Evolutionary conservation across 2,888 invertebrate species (phyloP).

Genomic region (Lissonota sp.): DNA sequence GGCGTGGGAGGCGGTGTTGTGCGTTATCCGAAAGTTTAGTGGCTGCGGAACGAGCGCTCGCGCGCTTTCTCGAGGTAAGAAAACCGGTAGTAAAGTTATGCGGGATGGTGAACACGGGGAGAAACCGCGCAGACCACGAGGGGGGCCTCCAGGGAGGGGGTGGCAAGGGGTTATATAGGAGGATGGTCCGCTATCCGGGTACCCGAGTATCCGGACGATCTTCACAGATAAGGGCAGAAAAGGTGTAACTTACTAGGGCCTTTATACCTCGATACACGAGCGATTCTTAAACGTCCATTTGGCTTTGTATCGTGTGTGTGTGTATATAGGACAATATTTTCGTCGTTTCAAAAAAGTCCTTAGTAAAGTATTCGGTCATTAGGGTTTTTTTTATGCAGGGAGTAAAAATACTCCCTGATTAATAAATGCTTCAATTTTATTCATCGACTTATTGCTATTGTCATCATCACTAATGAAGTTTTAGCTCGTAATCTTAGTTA

Average conservation of each 20-base stretch:
- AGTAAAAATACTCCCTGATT: too few relatives aligned
- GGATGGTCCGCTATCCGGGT: conserved; percentile 75
- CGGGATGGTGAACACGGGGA: conserved; percentile 70
- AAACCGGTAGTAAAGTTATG: conserved; percentile 83
- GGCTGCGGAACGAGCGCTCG: conserved; percentile 70
- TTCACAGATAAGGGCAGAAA: conserved; percentile 80
- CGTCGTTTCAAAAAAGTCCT: too few relatives aligned
- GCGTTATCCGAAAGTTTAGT: conserved; percentile 81
- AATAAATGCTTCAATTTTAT: too few relatives aligned
- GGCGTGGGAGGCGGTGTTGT: conserved; percentile 68
- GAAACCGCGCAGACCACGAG: conserved; percentile 51
- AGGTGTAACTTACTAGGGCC: conserved; percentile 83
- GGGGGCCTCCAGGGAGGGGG: conserved; percentile 37
- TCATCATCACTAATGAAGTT: too few relatives aligned
- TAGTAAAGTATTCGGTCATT: too few relatives aligned
- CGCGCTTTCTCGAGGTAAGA: conserved; percentile 71
- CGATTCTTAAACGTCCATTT: conserved; percentile 38
- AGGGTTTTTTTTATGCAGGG: too few relatives aligned
- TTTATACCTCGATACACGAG: conserved; percentile 59
- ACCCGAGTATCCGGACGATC: conserved; percentile 78
- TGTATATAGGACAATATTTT: too few relatives aligned
- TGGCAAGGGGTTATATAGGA: conserved; percentile 32
- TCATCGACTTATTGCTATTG: too few relatives aligned
- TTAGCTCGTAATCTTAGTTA: too few relatives aligned
- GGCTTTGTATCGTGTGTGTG: not conserved